These are phyloP conservation scores for Euspilapteryx auroguttella DNA, from an alignment of 2,888 invertebrate genomes.

Conservation along the genomic window DNA sequence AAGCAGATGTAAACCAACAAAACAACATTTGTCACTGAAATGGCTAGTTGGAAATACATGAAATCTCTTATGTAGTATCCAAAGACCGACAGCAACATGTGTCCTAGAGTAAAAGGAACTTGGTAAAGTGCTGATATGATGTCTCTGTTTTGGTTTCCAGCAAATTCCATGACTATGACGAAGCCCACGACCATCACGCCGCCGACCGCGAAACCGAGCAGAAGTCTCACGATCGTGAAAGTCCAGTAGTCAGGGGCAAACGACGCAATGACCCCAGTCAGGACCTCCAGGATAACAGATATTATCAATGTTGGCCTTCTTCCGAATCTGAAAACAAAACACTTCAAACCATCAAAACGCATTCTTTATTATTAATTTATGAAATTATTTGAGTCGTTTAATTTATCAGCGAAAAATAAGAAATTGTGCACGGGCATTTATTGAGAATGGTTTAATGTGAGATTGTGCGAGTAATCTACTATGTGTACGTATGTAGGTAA, in stretches of 20 bases:
- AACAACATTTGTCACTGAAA: slow-evolving; percentile 58
- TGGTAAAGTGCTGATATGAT: slow-evolving; percentile 64
- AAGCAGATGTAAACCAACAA: slow-evolving; percentile 68
- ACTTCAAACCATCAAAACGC: too few species aligned
- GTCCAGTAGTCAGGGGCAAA: slow-evolving; percentile 65
- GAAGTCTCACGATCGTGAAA: slow-evolving; percentile 67
- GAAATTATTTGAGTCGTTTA: too few species aligned
- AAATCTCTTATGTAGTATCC: slow-evolving; percentile 68
- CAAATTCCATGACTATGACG: slow-evolving; percentile 65
- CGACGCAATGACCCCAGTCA: slow-evolving; percentile 68
- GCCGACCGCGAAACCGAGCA: slow-evolving; percentile 74
- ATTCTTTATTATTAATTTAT: too few species aligned
- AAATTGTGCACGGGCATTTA: too few species aligned
- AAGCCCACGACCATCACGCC: slow-evolving; percentile 69
- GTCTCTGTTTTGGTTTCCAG: slow-evolving; percentile 54
- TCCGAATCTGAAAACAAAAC: slow-evolving; percentile 63
- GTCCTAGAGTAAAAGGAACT: slow-evolving; percentile 67
- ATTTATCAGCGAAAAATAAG: too few species aligned
- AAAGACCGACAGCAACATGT: slow-evolving; percentile 61
- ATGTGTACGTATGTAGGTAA: too few species aligned
- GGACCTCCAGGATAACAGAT: slow-evolving; percentile 70
- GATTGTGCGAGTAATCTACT: too few species aligned
- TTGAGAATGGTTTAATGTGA: too few species aligned
- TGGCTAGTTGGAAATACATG: slow-evolving; percentile 64
- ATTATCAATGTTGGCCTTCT: slow-evolving; percentile 69